phyloP scores from a whole-genome alignment of 2,888 invertebrate genomes.

The Caenorhabditis sinica region DNA sequence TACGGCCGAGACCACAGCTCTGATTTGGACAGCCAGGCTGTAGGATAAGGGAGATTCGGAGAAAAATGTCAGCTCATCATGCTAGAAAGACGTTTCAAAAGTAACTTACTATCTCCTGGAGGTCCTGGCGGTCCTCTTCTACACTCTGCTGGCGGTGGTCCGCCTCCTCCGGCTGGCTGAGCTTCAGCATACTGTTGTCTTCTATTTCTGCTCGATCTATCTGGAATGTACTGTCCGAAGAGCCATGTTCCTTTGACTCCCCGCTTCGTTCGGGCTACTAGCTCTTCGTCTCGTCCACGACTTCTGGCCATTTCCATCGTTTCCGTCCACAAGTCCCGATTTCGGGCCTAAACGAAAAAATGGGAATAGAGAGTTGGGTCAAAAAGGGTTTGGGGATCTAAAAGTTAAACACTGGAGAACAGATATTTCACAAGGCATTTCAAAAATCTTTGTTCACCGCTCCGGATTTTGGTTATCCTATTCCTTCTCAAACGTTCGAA shows the following conservation, averaged over 20 bases:
- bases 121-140: constrained; percentile 72
- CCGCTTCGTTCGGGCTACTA: constrained; percentile 61
- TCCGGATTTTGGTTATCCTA: no score
- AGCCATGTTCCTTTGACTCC: constrained; percentile 76
- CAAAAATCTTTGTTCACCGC: no score
- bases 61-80: no score
- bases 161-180: constrained; percentile 41
- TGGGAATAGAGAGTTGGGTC: not conserved
- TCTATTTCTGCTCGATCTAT: constrained; percentile 54
- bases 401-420: no score
- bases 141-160: constrained; percentile 55
- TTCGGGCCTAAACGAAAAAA: constrained; percentile 78
- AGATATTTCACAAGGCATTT: no score
- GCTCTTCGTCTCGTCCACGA: constrained; percentile 55
- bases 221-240: constrained; percentile 78
- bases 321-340: constrained; percentile 82
- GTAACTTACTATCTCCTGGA: constrained; percentile 65
- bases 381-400: not conserved
- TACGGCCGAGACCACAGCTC: no score
- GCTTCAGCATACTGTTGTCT: constrained; percentile 54
- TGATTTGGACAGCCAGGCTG: not conserved
- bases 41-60: no score
- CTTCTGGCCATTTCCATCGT: constrained; percentile 77
- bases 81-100: no score
- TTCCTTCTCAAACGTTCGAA: not conserved